phyloP scores from a whole-genome alignment of 2,113 vertebrate genomes.

The Petroica traversi region DNA sequence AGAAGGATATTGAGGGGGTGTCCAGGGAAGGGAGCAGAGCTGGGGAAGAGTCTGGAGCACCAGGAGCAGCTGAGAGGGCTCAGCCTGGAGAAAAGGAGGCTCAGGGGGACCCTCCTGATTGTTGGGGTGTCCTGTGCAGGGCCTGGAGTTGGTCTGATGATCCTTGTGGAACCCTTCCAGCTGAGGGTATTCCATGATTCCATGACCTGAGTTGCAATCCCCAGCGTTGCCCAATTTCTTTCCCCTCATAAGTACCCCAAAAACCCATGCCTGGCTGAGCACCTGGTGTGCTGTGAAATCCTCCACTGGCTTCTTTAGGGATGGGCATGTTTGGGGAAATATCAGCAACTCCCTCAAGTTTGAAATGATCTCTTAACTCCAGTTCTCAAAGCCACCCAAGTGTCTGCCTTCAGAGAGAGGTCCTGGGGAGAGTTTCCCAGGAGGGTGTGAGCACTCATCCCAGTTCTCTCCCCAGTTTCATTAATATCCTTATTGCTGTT shows the following conservation, averaged over 20 bases:
- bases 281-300: neutral
- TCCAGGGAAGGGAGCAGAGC: neutral
- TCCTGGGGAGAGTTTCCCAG: neutral
- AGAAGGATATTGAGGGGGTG: neutral
- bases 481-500: neutral
- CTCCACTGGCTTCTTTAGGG: rapidly evolving
- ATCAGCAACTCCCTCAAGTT: neutral
- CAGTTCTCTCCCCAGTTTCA: neutral
- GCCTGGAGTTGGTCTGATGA: neutral
- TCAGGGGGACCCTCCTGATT: rapidly evolving
- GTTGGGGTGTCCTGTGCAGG: neutral
- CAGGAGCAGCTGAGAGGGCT: neutral
- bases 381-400: neutral
- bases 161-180: neutral
- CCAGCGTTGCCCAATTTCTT: neutral
- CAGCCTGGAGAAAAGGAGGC: neutral
- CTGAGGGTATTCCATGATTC: neutral
- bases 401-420: neutral
- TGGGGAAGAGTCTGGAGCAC: neutral
- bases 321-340: neutral
- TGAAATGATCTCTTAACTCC: neutral
- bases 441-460: neutral
- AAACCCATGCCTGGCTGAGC: neutral
- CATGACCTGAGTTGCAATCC: neutral
- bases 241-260: neutral